Conservation (phyloP, 2,113 vertebrate genomes). For the Sturnira hondurensis region DNA sequence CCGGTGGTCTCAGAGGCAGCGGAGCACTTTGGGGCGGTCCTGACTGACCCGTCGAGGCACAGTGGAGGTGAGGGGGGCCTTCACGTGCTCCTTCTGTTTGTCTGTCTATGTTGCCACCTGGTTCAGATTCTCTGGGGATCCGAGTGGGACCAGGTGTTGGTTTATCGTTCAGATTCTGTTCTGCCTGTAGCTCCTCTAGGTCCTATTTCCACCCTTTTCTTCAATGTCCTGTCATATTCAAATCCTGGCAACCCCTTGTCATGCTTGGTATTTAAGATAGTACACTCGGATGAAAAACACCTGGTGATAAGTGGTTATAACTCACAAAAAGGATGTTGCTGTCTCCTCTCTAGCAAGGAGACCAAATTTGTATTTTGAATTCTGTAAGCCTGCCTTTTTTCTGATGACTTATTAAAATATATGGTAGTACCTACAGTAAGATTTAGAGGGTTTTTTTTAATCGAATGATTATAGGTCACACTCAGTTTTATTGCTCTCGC, state of each 20-base stretch:
- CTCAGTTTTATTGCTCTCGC: not conserved
- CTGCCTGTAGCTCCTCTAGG: not conserved
- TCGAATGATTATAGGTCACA: not conserved
- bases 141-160: not conserved
- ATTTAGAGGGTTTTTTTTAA: not conserved
- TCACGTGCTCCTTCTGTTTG: not conserved
- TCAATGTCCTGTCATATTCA: not conserved
- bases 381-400: not conserved
- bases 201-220: constrained; percentile 2
- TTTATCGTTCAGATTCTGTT: not conserved
- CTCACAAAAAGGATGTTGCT: constrained; percentile 25
- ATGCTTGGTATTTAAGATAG: not conserved
- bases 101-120: not conserved
- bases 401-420: not conserved
- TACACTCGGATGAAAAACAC: not conserved
- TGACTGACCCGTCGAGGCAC: constrained; percentile 81
- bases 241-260: not conserved
- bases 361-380: not conserved
- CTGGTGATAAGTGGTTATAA: not conserved
- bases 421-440: not conserved
- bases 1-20: constrained; percentile 81
- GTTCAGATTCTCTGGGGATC: not conserved
- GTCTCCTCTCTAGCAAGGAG: not conserved
- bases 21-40: constrained; percentile 88
- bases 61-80: constrained; percentile 87